Percentiles rank a stretch among this genome's conserved stretches.
Evolutionary conservation across 2,888 invertebrate genomes (phyloP).

Genomic region (Chymomyza procnemis): DNA sequence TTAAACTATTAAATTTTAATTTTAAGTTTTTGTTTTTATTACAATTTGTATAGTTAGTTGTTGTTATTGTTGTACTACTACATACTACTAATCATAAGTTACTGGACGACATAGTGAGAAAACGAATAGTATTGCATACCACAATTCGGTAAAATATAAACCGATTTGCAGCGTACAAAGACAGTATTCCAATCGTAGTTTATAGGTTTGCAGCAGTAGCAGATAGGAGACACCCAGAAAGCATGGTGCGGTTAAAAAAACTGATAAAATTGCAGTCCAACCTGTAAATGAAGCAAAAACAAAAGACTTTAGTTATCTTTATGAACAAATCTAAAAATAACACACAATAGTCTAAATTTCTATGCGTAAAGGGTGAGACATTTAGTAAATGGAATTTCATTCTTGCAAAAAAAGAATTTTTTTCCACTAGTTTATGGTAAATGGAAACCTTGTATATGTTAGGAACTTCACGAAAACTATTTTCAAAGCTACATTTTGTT

Average conservation of each 20-base stretch:
- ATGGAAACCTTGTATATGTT: too few relatives aligned
- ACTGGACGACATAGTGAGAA: slow-evolving; percentile 82
- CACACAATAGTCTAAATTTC: background rate
- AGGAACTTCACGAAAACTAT: too few relatives aligned
- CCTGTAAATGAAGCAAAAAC: slow-evolving; percentile 80
- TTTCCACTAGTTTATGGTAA: too few relatives aligned
- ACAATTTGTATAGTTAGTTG: slow-evolving; percentile 39
- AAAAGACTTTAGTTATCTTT: background rate
- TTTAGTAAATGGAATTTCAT: too few relatives aligned
- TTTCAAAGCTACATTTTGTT: too few relatives aligned
- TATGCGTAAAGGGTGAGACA: too few relatives aligned
- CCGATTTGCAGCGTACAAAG: slow-evolving; percentile 91
- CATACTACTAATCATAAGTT: slow-evolving; percentile 79
- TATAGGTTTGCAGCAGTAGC: slow-evolving; percentile 92
- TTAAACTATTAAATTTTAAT: slow-evolving; percentile 2
- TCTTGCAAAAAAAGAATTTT: too few relatives aligned
- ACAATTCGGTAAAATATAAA: slow-evolving; percentile 83
- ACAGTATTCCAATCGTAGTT: slow-evolving; percentile 91
- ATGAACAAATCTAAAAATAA: background rate
- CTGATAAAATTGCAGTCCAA: slow-evolving; percentile 88
- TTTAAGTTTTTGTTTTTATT: background rate
- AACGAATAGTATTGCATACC: slow-evolving; percentile 83
- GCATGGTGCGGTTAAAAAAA: slow-evolving; percentile 90
- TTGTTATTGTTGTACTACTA: background rate
- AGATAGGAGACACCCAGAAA: slow-evolving; percentile 91